Evolutionary conservation across 2,797 vertebrate genomes (phyloP).

Genomic region (Aphelocoma californica): DNA sequence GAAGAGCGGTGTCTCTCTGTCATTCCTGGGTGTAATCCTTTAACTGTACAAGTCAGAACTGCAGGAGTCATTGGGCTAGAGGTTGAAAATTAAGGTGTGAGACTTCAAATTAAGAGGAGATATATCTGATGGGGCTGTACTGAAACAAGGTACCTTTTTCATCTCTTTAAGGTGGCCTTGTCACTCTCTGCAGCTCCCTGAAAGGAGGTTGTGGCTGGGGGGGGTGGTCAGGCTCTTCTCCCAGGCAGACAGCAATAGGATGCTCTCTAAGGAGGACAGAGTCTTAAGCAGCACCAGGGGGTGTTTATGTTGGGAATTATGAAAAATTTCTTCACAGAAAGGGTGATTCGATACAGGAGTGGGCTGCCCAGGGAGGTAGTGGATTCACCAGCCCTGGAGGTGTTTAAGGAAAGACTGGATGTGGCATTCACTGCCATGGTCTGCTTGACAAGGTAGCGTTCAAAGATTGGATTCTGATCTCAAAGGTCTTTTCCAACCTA

Average conservation of each 20-base stretch:
- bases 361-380: not conserved
- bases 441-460: not conserved
- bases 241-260: not conserved
- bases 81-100: not conserved
- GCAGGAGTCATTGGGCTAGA: not conserved
- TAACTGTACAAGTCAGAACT: not conserved
- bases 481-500: not conserved
- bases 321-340: not conserved
- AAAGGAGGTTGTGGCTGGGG: not conserved
- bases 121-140: not conserved
- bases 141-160: not conserved
- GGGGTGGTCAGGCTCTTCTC: not conserved
- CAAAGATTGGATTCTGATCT: not conserved
- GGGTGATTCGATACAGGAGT: not conserved
- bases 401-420: not conserved
- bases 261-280: not conserved
- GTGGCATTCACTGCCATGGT: not conserved
- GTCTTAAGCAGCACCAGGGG: not conserved
- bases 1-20: not conserved
- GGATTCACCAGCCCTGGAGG: not conserved
- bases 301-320: not conserved
- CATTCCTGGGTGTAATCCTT: not conserved
- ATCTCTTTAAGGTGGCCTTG: not conserved
- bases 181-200: not conserved
- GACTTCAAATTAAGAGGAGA: not conserved